Evolutionary conservation across 2,113 vertebrate species (phyloP).

Genomic region (Ochotona princeps): DNA sequence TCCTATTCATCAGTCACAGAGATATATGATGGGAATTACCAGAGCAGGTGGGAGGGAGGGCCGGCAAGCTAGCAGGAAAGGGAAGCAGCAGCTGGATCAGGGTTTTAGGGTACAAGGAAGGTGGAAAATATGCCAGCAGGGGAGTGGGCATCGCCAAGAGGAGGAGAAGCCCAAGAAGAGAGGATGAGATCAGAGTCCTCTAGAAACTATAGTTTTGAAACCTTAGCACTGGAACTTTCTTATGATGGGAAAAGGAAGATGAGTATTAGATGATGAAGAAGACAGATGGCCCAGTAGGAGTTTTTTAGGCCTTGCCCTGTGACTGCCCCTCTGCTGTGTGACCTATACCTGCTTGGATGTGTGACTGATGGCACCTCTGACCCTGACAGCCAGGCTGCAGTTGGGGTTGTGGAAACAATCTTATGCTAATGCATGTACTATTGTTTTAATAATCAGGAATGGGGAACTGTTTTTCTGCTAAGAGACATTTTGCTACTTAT

Average conservation of each 20-base stretch:
- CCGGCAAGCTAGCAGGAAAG: background rate
- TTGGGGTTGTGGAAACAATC: background rate
- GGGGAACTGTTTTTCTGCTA: too few species aligned
- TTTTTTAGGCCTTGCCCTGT: background rate
- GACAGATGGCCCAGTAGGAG: background rate
- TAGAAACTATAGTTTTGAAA: background rate
- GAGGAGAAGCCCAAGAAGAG: background rate
- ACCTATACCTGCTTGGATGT: background rate
- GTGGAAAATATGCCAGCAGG: background rate
- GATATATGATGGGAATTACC: slow-evolving; percentile 74
- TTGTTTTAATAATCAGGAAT: too few species aligned
- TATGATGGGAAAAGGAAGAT: slow-evolving; percentile 1
- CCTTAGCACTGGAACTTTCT: background rate
- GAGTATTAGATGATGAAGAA: background rate
- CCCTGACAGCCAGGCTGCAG: background rate
- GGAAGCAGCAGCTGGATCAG: background rate
- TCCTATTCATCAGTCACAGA: slow-evolving; percentile 76
- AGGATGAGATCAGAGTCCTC: background rate
- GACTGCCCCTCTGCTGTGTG: accelerated
- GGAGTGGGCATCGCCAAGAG: background rate
- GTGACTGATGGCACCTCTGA: background rate
- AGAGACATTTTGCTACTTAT: too few species aligned
- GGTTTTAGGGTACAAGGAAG: background rate
- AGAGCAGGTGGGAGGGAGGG: slow-evolving; percentile 52
- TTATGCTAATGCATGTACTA: too few species aligned